Conservation (phyloP, 1,140 invertebrate species). For the Zaprionus camerounensis region DNA sequence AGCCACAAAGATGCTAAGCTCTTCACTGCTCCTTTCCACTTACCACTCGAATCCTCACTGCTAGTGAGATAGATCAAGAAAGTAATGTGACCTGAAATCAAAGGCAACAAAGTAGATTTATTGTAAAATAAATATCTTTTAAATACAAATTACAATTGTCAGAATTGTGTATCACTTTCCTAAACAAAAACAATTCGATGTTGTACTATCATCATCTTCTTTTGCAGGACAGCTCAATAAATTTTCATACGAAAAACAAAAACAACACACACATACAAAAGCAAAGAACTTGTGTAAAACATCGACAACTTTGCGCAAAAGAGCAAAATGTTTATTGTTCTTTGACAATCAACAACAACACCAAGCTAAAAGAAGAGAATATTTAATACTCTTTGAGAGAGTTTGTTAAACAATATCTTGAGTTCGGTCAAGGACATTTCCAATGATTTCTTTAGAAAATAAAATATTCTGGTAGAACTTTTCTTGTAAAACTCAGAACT, state of each 20-base stretch:
- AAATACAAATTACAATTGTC: slow-evolving; percentile 54
- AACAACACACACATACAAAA: neutral
- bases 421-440: neutral
- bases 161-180: slow-evolving; percentile 4
- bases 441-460: neutral
- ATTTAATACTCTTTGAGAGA: slow-evolving; percentile 11
- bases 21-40: neutral
- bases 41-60: neutral
- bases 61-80: slow-evolving; percentile 42
- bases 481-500: neutral
- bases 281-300: slow-evolving; percentile 21
- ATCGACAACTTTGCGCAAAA: slow-evolving; percentile 14
- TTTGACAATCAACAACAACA: neutral
- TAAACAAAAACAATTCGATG: slow-evolving; percentile 7
- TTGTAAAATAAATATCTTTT: slow-evolving; percentile 42
- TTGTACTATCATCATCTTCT: slow-evolving; percentile 1
- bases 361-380: neutral
- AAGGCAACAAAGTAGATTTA: slow-evolving; percentile 36
- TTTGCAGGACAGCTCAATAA: slow-evolving; percentile 24
- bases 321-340: slow-evolving; percentile 21
- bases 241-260: neutral
- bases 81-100: slow-evolving; percentile 10
- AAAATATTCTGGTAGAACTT: neutral
- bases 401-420: neutral
- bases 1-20: slow-evolving; percentile 1